Evolutionary conservation across 2,888 invertebrate species (phyloP), one percentile per base, ranked within the genome.

Genomic region (Trissolcus japonicus): DNA sequence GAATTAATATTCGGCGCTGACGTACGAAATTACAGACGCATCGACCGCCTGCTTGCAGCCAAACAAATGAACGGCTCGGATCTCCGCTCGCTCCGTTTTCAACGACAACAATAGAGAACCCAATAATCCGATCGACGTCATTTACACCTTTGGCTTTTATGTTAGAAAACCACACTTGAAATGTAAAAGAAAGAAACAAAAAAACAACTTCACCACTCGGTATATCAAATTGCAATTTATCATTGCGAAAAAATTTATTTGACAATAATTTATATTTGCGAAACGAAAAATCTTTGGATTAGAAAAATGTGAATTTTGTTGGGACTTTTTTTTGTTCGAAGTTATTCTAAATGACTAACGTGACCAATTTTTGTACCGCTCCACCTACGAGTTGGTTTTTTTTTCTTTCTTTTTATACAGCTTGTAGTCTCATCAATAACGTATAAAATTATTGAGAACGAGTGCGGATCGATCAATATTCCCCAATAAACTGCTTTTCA

Each of bases 1-100:
- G 83, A 88, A 88, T 89, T 88, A 89, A 89, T 89, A 89, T 88
- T 88, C 88, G 87, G 87, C 83, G 89, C 86, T 88, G 89, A 89
- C 88, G 85, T 86, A 83, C 84, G 83, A 85, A 88, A 88, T 88
- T 88, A 86, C 86, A 84, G 83, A 82, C 83, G 82, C 76, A 29
- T 63, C 67, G 71, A 68, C 72, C 72, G 65, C 68, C 83, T 84
- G 85, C 84, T 83, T 83, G 86, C 83, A 81, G 83, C 80, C 84
- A 85, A 85, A 85, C 86, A 87, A 87, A 88, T 87, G 86, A 85
- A 68, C 46, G 81, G 9, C 56, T 43, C 50, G 51, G 74, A 65
- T 77, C n/a, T n/a, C n/a, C 72, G 51, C 68, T 67, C 50, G 60
- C 60, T 43, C 54, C 46, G 7, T 76, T 71, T 76, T 59, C 60